Conservation (phyloP, 2,888 invertebrate species). For the Tiliacea citrago region DNA sequence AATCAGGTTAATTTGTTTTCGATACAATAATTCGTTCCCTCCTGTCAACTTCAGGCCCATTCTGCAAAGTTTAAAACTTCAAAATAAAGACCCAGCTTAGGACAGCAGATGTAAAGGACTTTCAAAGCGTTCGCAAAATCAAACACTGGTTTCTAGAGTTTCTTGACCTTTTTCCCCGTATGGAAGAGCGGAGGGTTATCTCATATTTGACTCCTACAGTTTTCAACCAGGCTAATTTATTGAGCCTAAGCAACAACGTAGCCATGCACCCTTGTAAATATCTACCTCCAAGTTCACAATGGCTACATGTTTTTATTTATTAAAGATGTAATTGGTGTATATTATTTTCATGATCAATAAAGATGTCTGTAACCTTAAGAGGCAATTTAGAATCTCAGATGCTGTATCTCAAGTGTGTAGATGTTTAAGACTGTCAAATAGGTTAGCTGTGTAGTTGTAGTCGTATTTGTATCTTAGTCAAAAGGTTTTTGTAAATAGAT, state of each 20-base stretch:
- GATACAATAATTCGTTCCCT: not conserved
- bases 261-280: not conserved
- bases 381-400: not conserved
- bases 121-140: not conserved
- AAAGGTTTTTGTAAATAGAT: constrained; percentile 1
- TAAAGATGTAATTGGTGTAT: not conserved
- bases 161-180: not conserved
- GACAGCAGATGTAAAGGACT: not conserved
- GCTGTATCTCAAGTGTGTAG: constrained; percentile 7
- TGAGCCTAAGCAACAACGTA: not conserved
- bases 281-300: not conserved
- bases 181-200: not conserved
- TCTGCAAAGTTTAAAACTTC: not conserved
- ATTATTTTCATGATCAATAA: not conserved
- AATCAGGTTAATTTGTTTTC: not conserved
- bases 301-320: not conserved
- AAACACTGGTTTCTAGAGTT: not conserved
- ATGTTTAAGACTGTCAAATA: not conserved
- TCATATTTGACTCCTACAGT: not conserved
- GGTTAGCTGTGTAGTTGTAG: constrained; percentile 10
- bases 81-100: not conserved
- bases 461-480: constrained; percentile 1
- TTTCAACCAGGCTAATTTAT: not conserved
- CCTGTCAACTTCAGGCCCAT: not conserved
- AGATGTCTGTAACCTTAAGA: not conserved